A percentile compares a stretch with the other conserved stretches of the same genome.
These are phyloP conservation scores for Cyphomyrus plagiostoma DNA, from an alignment of 2,113 vertebrate species.

Conservation along the genomic window DNA sequence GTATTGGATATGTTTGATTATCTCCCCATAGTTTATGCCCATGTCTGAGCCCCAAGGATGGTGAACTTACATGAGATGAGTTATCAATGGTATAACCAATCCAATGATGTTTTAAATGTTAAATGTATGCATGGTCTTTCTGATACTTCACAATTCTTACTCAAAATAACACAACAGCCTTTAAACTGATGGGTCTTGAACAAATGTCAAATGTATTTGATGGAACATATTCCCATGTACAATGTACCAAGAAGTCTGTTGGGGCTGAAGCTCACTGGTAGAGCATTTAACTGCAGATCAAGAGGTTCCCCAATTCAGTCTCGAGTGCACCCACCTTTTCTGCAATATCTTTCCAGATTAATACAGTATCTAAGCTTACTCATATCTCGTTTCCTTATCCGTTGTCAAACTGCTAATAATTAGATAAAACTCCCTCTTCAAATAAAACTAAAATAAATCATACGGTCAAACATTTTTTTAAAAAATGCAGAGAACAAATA, in stretches of 20 bases:
- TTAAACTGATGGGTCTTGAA: background rate
- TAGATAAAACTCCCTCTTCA: background rate
- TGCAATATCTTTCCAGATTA: background rate
- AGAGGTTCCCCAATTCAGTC: constrained; percentile 14
- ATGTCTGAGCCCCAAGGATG: background rate
- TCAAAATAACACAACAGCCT: background rate
- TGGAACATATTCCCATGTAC: background rate
- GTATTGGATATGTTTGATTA: no score
- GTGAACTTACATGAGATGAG: background rate
- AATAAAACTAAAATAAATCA: background rate
- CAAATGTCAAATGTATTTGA: background rate
- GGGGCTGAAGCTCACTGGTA: constrained; percentile 60
- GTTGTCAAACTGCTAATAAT: background rate
- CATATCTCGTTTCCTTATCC: background rate
- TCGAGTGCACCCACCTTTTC: background rate
- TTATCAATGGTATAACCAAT: background rate
- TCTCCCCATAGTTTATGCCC: no score
- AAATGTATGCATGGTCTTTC: background rate
- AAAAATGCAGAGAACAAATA: background rate
- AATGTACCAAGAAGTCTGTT: background rate
- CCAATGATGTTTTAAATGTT: background rate
- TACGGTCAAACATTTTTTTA: background rate
- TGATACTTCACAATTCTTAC: background rate
- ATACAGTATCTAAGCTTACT: background rate
- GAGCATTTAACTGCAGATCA: constrained; percentile 64